A percentile compares a stretch with the other conserved stretches of the same genome.
phyloP scores from a whole-genome alignment of 2,113 vertebrate genomes.

The Sphaerodactylus townsendi region DNA sequence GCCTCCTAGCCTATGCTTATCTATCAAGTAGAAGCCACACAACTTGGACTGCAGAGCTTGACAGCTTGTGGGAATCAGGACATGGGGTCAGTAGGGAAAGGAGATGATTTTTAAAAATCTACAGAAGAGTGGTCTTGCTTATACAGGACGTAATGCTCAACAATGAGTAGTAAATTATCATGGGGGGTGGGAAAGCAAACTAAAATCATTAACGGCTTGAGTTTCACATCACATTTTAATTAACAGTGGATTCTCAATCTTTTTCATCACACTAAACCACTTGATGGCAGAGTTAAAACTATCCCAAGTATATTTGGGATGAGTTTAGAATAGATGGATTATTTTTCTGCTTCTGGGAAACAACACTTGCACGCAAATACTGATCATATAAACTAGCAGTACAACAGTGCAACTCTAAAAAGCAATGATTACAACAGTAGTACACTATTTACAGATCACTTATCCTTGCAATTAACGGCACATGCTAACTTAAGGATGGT shows the following conservation, averaged over 20 bases:
- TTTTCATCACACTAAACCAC: neutral
- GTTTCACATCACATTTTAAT: neutral
- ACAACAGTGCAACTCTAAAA: neutral
- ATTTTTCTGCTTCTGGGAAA: too few relatives aligned
- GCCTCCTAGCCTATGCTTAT: conserved; percentile 41
- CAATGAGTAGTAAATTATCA: neutral
- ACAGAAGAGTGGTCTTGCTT: neutral
- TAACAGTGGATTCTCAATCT: neutral
- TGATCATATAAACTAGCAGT: too few relatives aligned
- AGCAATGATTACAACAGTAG: neutral
- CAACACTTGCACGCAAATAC: neutral
- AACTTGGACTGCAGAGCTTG: fast-evolving
- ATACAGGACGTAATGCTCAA: neutral
- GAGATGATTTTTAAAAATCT: neutral
- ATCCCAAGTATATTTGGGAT: neutral
- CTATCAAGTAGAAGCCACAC: neutral
- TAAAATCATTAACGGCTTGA: neutral
- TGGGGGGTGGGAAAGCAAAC: neutral
- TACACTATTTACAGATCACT: too few relatives aligned
- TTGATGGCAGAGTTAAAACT: neutral
- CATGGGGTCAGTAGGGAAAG: neutral
- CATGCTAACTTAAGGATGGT: too few relatives aligned
- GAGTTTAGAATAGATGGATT: too few relatives aligned
- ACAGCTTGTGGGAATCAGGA: fast-evolving
- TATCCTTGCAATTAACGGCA: too few relatives aligned